These are phyloP conservation scores for Pholis gunnellus DNA, from an alignment of 2,113 vertebrate species.

Conservation along the genomic window DNA sequence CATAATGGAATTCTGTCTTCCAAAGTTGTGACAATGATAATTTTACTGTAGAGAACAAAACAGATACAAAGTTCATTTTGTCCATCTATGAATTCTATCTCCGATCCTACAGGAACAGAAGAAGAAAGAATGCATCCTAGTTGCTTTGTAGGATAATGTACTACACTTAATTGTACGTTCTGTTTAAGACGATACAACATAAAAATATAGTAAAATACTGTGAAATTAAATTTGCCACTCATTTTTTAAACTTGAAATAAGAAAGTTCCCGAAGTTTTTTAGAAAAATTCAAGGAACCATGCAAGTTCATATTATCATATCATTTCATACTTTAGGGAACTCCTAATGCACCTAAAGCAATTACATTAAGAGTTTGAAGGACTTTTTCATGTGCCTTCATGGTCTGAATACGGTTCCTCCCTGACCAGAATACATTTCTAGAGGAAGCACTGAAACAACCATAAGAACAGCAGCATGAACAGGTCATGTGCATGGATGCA, in stretches of 20 bases:
- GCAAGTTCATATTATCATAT: neutral
- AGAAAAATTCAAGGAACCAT: neutral
- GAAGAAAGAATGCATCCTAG: neutral
- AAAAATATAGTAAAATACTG: neutral
- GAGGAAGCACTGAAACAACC: constrained; percentile 22
- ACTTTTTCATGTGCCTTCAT: constrained; percentile 20
- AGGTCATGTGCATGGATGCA: constrained; percentile 62
- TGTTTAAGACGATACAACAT: neutral
- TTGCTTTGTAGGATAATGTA: neutral
- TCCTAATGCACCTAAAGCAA: neutral
- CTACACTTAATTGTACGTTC: neutral
- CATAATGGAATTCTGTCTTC: neutral
- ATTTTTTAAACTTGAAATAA: neutral
- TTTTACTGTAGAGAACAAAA: no score
- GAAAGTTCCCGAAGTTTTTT: no score
- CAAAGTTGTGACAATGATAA: no score
- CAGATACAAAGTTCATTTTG: no score
- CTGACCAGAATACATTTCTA: constrained; percentile 35
- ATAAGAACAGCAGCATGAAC: constrained; percentile 21
- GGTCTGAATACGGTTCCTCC: constrained; percentile 15
- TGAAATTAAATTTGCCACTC: neutral
- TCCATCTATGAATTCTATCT: neutral
- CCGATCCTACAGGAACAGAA: neutral
- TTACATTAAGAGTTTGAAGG: constrained; percentile 15
- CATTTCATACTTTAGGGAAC: neutral